Evolutionary conservation across 2,888 invertebrate species (phyloP), one percentile per base, ranked within the genome.

Genomic region (Hirudinaria manillensis): DNA sequence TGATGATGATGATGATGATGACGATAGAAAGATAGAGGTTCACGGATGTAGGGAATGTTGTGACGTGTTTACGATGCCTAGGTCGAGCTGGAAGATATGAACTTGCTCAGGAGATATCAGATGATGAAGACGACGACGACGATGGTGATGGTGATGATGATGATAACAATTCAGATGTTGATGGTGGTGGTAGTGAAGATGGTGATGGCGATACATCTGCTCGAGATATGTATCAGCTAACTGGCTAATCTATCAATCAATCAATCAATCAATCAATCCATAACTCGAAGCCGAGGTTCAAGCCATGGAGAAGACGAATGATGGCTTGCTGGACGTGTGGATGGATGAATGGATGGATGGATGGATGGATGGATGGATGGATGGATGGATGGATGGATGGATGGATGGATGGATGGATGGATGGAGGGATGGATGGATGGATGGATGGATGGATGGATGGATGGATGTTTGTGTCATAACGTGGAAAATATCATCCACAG

Each of bases 151-250:
- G 38, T 70, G 70, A 70, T 70, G 51, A 70, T 45, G 70, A 45
- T 36, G 45, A 45, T 45, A 16, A 45, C 10, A n/a, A n/a, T n/a
- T n/a, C n/a, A n/a, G 45, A 45, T 45, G 45, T 98, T 84, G 97
- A 97, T 84, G 95, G 93, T 0, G 92, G 93, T 83, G 98, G 91
- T 86, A 94, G 97, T 88, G 98, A 98, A 86, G 97, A 98, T 36
- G 36, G 34, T 36, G 68, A 68, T 56, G 72, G 55, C 29, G 72
- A 72, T 55, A 19, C 45, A 10, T 10, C 27, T 55, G 45, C 13
- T 45, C 45, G 45, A 45, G 10, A 45, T 45, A 45, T 45, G 13
- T 16, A 45, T 45, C 45, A 45, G 10, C 45, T 38, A 38, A 6
- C 38, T 38, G 38, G 38, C 45, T 45, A n/a, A n/a, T n/a, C n/a